Conservation (phyloP, 2,797 vertebrate species). For the Darevskia nairensis region DNA sequence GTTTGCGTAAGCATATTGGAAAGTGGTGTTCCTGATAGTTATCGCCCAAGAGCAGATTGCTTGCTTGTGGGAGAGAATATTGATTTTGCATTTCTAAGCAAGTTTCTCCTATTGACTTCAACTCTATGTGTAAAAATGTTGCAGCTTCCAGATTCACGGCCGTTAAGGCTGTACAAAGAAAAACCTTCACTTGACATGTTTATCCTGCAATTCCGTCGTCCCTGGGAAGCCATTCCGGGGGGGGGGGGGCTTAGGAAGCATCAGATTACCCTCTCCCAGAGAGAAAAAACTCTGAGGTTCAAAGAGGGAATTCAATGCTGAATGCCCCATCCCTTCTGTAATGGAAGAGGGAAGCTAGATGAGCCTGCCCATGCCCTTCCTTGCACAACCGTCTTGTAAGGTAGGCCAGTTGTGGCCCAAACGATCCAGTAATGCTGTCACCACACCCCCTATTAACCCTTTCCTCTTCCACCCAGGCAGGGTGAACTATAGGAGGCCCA, state of each 20-base stretch:
- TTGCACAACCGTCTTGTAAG: no score
- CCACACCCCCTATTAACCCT: no score
- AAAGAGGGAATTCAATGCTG: neutral
- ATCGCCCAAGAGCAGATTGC: slow-evolving; percentile 17
- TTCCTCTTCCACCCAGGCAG: no score
- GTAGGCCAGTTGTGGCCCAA: no score
- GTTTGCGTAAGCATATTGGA: neutral
- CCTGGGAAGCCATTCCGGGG: neutral
- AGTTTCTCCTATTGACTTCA: slow-evolving; percentile 14
- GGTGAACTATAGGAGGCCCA: no score
- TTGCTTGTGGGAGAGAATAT: neutral
- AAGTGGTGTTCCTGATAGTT: neutral
- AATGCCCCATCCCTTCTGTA: no score
- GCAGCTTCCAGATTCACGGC: slow-evolving; percentile 4
- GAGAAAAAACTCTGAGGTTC: neutral
- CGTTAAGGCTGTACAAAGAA: neutral
- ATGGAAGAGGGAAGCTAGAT: no score
- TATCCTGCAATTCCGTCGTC: neutral
- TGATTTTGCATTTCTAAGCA: slow-evolving; percentile 1
- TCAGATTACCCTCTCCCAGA: no score
- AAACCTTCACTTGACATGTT: neutral
- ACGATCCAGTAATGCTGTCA: no score
- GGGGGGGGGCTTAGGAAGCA: no score
- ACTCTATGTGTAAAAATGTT: slow-evolving; percentile 25
- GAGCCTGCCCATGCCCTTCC: no score